A percentile compares a stretch with the other conserved stretches of the same genome.
Evolutionary conservation across 1,140 invertebrate genomes (phyloP).

Genomic region (Coptotermes formosanus): DNA sequence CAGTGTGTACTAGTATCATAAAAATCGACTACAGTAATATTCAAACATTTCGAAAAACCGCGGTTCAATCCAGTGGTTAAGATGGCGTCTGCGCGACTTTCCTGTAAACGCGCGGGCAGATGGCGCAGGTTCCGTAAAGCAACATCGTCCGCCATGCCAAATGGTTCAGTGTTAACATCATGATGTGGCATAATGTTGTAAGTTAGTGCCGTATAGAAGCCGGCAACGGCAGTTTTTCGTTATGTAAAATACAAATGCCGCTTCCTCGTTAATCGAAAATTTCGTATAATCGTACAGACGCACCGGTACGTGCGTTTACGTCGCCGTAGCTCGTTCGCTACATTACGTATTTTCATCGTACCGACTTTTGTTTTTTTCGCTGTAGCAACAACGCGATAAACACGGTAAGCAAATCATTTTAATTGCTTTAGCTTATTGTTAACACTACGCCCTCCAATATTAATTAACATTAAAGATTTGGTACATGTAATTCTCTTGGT

Average conservation of each 20-base stretch:
- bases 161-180: conserved; percentile 53
- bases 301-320: conserved; percentile 29
- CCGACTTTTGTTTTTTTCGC: conserved; percentile 34
- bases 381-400: conserved; percentile 35
- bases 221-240: conserved; percentile 36
- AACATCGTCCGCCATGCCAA: conserved; percentile 50
- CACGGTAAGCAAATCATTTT: conserved; percentile 32
- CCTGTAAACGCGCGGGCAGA: conserved; percentile 26
- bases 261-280: conserved; percentile 35
- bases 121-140: conserved; percentile 31
- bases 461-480: background rate
- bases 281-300: conserved; percentile 33
- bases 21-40: background rate
- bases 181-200: conserved; percentile 55
- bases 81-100: conserved; percentile 30
- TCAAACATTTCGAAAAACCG: conserved; percentile 4
- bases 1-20: background rate
- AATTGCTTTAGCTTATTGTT: background rate
- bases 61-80: conserved; percentile 22
- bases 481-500: background rate
- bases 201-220: conserved; percentile 35
- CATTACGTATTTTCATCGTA: conserved; percentile 34
- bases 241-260: conserved; percentile 36
- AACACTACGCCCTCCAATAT: background rate
- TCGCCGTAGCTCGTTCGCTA: conserved; percentile 33